Evolutionary conservation across 2,113 vertebrate genomes (phyloP).

Genomic region (Sula dactylatra): DNA sequence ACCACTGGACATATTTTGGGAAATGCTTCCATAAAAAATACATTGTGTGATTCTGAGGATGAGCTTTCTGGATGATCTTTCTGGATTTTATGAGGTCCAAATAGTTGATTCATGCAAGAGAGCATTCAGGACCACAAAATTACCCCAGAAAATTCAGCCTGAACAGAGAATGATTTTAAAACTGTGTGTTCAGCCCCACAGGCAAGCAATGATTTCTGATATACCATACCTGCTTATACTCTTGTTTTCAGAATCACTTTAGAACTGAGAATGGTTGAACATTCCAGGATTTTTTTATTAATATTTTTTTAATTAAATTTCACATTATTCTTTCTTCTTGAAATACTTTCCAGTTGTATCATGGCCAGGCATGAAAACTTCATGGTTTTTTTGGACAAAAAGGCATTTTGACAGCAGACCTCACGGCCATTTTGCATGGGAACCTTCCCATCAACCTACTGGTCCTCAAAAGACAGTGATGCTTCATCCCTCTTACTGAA

Average conservation of each 20-base stretch:
- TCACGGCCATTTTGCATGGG: neutral
- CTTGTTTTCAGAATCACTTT: neutral
- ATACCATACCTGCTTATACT: neutral
- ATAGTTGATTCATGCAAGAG: neutral
- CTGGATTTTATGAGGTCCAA: neutral
- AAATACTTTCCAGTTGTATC: neutral
- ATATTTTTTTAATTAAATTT: neutral
- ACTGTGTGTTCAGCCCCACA: neutral
- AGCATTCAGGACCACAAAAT: neutral
- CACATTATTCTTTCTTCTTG: neutral
- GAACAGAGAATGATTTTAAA: neutral
- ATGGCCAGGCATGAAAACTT: neutral
- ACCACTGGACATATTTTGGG: neutral
- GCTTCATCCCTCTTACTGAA: neutral
- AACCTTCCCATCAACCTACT: neutral
- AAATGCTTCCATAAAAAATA: neutral
- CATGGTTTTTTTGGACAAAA: neutral
- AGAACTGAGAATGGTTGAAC: neutral
- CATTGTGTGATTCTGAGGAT: neutral
- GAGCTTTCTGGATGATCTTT: neutral
- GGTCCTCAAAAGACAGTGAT: neutral
- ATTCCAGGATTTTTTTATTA: neutral
- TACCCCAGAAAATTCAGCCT: neutral
- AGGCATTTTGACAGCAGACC: neutral
- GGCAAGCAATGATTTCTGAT: neutral